These are phyloP conservation scores for Iphiclides podalirius DNA, from an alignment of 2,888 invertebrate species.

Conservation along the genomic window DNA sequence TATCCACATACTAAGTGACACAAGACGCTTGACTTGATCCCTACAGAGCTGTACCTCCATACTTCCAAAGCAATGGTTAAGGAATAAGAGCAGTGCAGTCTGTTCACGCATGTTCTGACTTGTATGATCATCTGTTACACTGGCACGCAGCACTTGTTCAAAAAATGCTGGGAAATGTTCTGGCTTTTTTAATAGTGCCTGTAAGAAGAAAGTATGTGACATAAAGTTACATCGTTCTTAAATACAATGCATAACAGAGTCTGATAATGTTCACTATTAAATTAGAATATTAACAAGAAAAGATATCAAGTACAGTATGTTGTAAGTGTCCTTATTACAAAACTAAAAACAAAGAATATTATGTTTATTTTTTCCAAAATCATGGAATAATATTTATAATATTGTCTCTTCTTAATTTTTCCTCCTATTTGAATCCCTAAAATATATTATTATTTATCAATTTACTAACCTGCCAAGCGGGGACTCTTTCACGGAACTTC, in stretches of 20 bases:
- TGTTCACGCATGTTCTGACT: conserved; percentile 84
- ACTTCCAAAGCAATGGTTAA: conserved; percentile 98
- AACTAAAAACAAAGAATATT: no score
- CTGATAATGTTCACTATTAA: no score
- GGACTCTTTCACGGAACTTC: conserved; percentile 97
- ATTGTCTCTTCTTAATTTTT: no score
- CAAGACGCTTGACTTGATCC: conserved; percentile 93
- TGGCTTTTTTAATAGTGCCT: conserved; percentile 89
- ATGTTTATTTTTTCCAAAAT: no score
- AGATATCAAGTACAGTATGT: no score
- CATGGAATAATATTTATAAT: no score
- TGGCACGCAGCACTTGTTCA: conserved; percentile 87
- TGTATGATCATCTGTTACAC: conserved; percentile 81
- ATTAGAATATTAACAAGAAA: no score
- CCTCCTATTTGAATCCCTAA: no score
- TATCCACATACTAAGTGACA: conserved; percentile 96
- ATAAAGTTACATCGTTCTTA: no score
- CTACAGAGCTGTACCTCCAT: conserved; percentile 97
- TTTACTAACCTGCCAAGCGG: conserved; percentile 94
- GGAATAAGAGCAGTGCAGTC: conserved; percentile 92
- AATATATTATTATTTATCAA: no score
- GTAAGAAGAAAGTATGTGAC: conserved; percentile 39
- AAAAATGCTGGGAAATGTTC: conserved; percentile 91
- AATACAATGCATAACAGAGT: no score
- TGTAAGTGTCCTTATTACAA: no score